Evolutionary conservation across 2,888 invertebrate genomes (phyloP), one percentile per base, ranked within the genome.

Genomic region (Drosophila helvetica): DNA sequence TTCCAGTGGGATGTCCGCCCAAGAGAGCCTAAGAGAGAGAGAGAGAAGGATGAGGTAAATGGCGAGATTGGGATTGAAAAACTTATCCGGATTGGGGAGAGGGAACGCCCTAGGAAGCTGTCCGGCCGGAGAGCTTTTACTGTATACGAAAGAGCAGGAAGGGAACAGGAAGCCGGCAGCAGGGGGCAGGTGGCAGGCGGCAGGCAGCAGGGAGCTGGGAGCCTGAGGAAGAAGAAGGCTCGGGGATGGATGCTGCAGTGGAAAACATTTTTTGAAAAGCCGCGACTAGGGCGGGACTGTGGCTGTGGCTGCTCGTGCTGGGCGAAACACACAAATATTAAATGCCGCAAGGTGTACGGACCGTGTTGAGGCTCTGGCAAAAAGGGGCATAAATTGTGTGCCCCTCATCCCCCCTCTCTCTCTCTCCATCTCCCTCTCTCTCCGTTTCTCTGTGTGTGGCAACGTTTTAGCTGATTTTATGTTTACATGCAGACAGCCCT

Each of bases 291-390:
- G 48, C 25, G 43, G 33, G 17, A 18, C 38, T 38, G 46, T 38
- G 30, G 59, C 43, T 43, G 30, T 15, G 22, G 30, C 30, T 57
- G 74, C 45, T 56, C 56, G 70, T 51, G 42, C 60, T 59, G 57
- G 70, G 75, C 75, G 60, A 69, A 75, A 78, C 82, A 78, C 82
- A 78, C 89, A 83, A 84, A 88, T 83, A 88, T 83, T 83, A 88
- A 83, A 83, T 88, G 86, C 83, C 88, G 87, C 87, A 83, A 88
- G 87, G 89, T 88, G 82, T 86, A 71, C 78, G 64, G 80, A 74
- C 73, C 71, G 66, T 82, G 86, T 73, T 62, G 77, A 67, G 79
- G 81, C 88, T 83, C 80, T 54, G 68, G 74, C 68, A 73, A 64
- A 73, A 70, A 74, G 68, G 67, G 70, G 70, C 84, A 82, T 82